Evolutionary conservation across 1,140 invertebrate species (phyloP).

Genomic region (Drosophila aff.): DNA sequence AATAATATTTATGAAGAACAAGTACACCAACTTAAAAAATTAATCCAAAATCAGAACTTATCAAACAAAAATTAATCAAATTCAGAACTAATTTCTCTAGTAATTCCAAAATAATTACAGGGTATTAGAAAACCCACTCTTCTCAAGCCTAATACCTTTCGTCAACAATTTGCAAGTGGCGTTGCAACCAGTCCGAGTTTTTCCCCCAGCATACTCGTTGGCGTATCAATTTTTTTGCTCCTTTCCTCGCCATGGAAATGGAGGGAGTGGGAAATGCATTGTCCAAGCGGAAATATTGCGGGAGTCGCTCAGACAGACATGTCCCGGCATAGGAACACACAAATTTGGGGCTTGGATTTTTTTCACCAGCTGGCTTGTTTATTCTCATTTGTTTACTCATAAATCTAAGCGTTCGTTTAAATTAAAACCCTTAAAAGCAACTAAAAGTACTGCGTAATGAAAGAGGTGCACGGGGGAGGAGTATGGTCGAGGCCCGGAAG

Average conservation of each 20-base stretch:
- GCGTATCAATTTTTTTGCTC: constrained; percentile 74
- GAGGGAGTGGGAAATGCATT: constrained; percentile 57
- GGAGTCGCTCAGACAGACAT: constrained; percentile 64
- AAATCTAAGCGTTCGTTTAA: constrained; percentile 73
- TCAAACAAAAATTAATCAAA: too few relatives aligned
- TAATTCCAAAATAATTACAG: neutral
- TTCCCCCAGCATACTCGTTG: constrained; percentile 50
- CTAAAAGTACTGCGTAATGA: constrained; percentile 59
- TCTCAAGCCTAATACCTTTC: constrained; percentile 64
- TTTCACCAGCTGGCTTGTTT: constrained; percentile 58
- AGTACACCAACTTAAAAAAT: neutral
- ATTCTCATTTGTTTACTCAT: constrained; percentile 79
- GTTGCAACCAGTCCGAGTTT: constrained; percentile 62
- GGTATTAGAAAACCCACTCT: constrained; percentile 19
- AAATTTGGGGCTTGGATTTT: constrained; percentile 51
- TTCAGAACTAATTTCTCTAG: neutral
- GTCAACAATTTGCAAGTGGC: constrained; percentile 74
- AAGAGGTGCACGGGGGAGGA: constrained; percentile 25
- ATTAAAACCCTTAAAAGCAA: constrained; percentile 75
- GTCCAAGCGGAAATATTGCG: constrained; percentile 53
- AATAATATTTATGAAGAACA: neutral
- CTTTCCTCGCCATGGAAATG: constrained; percentile 25
- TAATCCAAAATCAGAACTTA: too few relatives aligned
- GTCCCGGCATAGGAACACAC: constrained; percentile 57
- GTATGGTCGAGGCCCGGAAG: constrained; percentile 27